A percentile compares a stretch with the other conserved stretches of the same genome.
These are phyloP conservation scores for Drosophila tani DNA, from an alignment of 1,140 invertebrate genomes.

Conservation along the genomic window DNA sequence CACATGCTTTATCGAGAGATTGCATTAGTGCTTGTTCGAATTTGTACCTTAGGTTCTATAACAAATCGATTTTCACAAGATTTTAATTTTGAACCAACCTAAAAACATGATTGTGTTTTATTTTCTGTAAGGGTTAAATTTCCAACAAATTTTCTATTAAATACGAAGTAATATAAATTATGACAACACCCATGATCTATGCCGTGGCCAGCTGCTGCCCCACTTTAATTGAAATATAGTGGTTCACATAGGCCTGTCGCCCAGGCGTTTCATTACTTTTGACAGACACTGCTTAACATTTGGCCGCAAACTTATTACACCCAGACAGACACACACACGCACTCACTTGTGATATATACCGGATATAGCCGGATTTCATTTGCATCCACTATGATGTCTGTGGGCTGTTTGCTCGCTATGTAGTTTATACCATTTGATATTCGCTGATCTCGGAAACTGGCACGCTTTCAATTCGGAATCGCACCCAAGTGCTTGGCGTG, in stretches of 20 bases:
- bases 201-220: background rate
- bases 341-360: constrained; percentile 6
- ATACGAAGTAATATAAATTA: no score
- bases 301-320: constrained; percentile 24
- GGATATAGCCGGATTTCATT: constrained; percentile 26
- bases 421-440: constrained; percentile 10
- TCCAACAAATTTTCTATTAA: no score
- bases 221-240: constrained; percentile 12
- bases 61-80: no score
- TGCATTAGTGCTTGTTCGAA: background rate
- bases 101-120: no score
- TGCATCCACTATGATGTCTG: constrained; percentile 24
- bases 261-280: constrained; percentile 30
- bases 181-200: background rate
- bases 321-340: background rate
- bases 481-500: constrained; percentile 14
- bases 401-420: constrained; percentile 9
- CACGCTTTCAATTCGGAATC: constrained; percentile 33
- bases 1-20: no score
- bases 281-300: constrained; percentile 21
- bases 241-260: background rate
- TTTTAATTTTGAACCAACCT: no score
- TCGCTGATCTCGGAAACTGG: constrained; percentile 29
- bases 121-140: no score
- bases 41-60: no score